Base-by-base conservation (phyloP, 2,888 invertebrate genomes). In the Tanypteryx hageni region DNA sequence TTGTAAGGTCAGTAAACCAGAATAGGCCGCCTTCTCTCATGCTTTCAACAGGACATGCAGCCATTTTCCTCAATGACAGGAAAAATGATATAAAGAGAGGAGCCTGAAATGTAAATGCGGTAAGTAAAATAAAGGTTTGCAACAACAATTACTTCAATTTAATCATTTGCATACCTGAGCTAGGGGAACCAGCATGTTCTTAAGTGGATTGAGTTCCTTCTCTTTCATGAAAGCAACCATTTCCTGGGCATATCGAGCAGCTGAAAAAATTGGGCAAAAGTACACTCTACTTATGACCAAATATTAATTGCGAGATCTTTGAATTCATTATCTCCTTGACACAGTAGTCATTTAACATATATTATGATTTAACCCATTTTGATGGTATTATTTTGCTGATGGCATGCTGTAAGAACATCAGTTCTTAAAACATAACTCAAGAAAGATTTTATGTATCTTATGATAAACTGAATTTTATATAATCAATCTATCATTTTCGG, bases 41-140 rank as follows among this genome's bases (percentile, higher is more conserved):
- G 94, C 99, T 99, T 82, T 98, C 98, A 64, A 99, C 98, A 2
- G 99, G 99, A 59, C 97, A 96, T 94, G 97, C 97, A 0, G 98
- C 97, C 99, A 99, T 99, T 93, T 96, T 96, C 94, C 98, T 96
- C 86, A 99, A 95, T 0, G 97, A 98, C 95, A 98, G 96, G 94
- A 99, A 99, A 94, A 99, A 98, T 0, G 99, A 99, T 93, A 99
- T 95, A 95, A 99, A 99, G 22, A 99, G 95, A 0, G 99, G 99
- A 92, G 96, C 96, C 97, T 97, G 94, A 92, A 95, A 92, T 94
- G 14, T 56, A 81, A 56, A 44, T 27, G 58, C 2, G 11, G 10
- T 84, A 56, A 0, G 31, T 57, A n/a, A 86, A 64, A 76, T 91
- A 56, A 11, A 22, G 18, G 14, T 59, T n/a, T 64, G 14, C 57